Percentiles rank a stretch among this genome's conserved stretches.
phyloP scores from a whole-genome alignment of 2,797 vertebrate genomes.

The Phrynocephalus vlangalii region DNA sequence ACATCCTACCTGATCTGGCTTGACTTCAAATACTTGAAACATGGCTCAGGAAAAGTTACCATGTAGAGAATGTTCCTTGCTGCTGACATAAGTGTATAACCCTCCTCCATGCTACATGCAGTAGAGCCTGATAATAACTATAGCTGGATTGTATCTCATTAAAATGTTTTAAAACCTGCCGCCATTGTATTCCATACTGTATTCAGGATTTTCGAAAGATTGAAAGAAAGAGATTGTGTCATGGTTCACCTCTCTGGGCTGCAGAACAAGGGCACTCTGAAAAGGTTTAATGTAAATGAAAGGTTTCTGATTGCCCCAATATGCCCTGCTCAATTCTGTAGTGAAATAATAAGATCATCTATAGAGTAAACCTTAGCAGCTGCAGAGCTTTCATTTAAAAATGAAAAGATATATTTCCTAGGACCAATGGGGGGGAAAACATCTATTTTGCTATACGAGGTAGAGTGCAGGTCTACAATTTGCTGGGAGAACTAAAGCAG shows the following conservation, averaged over 20 bases:
- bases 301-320: background rate
- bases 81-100: background rate
- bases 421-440: background rate
- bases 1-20: background rate
- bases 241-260: background rate
- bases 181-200: background rate
- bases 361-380: constrained; percentile 12
- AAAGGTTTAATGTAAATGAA: constrained; percentile 39
- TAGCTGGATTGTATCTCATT: background rate
- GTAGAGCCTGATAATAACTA: background rate
- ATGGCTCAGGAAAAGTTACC: background rate
- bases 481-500: constrained; percentile 8
- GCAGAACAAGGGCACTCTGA: constrained; percentile 3
- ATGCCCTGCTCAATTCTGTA: background rate
- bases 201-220: background rate
- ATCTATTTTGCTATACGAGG: background rate
- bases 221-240: background rate
- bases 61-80: background rate
- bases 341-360: constrained; percentile 25
- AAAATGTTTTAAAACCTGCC: background rate
- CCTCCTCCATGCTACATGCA: background rate
- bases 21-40: background rate
- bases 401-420: constrained; percentile 5
- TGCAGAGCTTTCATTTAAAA: constrained; percentile 28
- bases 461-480: constrained; percentile 11